phyloP scores from a whole-genome alignment of 2,113 vertebrate species.

The Ornithorhynchus anatinus region DNA sequence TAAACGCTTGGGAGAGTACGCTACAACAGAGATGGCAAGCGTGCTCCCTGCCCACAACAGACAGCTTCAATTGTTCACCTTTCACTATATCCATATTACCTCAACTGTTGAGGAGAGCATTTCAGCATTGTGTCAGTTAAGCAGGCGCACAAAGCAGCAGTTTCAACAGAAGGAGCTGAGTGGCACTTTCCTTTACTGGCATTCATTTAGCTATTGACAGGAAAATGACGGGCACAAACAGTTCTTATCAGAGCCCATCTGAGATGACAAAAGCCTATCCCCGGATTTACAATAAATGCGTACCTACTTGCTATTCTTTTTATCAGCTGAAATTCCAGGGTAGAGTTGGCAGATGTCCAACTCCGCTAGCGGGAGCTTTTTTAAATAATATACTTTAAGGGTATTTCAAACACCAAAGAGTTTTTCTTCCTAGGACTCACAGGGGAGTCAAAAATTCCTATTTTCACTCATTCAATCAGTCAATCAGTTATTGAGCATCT shows the following conservation, averaged over 20 bases:
- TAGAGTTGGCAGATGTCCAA: conserved; percentile 61
- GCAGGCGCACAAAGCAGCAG: conserved; percentile 5
- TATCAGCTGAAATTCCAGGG: conserved; percentile 66
- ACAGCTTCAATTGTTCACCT: background rate
- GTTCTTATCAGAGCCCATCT: conserved; percentile 50
- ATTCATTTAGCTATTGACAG: conserved; percentile 33
- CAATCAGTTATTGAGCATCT: no score
- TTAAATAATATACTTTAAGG: no score
- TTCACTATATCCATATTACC: background rate
- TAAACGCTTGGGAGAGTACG: no score
- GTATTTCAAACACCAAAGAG: conserved; percentile 47
- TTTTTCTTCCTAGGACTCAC: no score
- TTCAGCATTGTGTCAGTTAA: conserved; percentile 23
- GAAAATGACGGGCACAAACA: conserved; percentile 48
- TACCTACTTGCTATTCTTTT: conserved; percentile 58
- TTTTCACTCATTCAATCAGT: no score
- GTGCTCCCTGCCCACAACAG: no score
- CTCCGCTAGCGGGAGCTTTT: conserved; percentile 47
- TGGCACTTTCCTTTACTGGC: conserved; percentile 11
- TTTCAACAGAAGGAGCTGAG: background rate
- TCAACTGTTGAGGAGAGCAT: background rate
- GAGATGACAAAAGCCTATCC: conserved; percentile 62
- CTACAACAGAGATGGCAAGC: no score
- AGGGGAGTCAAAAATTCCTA: no score
- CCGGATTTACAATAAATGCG: conserved; percentile 63